These are phyloP conservation scores for Apis cerana DNA, from an alignment of 1,140 invertebrate species.

Conservation along the genomic window DNA sequence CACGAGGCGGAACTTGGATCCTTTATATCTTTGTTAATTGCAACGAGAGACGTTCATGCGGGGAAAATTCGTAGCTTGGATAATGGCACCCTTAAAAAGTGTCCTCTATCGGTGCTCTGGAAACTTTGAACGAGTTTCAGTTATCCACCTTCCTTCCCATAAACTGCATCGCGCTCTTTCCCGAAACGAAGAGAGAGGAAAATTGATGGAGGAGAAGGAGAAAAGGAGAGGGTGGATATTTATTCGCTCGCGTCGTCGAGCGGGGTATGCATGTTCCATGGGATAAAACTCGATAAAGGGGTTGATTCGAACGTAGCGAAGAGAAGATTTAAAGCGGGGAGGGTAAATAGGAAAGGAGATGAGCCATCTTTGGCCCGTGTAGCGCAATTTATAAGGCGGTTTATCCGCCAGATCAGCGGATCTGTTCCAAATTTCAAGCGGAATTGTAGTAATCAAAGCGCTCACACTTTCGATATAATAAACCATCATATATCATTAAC, in stretches of 20 bases:
- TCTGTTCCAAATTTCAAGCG: background rate
- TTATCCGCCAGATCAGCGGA: background rate
- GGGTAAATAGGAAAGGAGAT: too few species aligned
- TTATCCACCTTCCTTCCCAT: conserved; percentile 17
- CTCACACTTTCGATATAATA: background rate
- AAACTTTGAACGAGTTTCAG: conserved; percentile 40
- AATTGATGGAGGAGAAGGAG: background rate
- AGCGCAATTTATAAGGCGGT: too few species aligned
- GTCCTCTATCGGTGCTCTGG: conserved; percentile 24
- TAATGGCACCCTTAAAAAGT: conserved; percentile 6
- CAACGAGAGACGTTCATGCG: background rate
- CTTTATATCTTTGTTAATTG: conserved; percentile 34
- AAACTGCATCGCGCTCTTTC: background rate
- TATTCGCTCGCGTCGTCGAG: conserved; percentile 12
- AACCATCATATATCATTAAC: too few species aligned
- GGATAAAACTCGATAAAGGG: conserved; percentile 9
- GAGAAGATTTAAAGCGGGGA: background rate
- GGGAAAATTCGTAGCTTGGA: background rate
- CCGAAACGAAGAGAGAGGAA: background rate
- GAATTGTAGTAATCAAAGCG: background rate
- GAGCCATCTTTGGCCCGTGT: too few species aligned
- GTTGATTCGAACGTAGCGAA: background rate
- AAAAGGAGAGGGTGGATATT: background rate
- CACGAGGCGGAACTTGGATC: background rate
- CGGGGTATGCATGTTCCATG: background rate